Percentiles rank a stretch among this genome's conserved stretches.
These are phyloP conservation scores for Onthophagus taurus DNA, from an alignment of 1,140 invertebrate genomes.

Conservation along the genomic window DNA sequence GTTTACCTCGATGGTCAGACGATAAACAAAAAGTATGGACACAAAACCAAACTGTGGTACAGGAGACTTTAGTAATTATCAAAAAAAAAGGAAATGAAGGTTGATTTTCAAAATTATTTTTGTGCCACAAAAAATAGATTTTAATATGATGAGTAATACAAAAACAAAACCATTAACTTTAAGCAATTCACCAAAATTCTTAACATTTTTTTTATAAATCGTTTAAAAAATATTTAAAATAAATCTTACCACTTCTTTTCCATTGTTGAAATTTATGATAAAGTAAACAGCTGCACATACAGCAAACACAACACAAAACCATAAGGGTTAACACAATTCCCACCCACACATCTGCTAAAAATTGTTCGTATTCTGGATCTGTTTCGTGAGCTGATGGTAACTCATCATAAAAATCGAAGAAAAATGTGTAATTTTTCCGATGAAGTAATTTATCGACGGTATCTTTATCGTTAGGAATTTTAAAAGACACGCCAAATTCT, in stretches of 20 bases:
- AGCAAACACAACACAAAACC: constrained; percentile 49
- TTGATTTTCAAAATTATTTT: too few species aligned
- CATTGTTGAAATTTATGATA: constrained; percentile 58
- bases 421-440: constrained; percentile 8
- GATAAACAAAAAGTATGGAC: too few species aligned
- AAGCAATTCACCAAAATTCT: too few species aligned
- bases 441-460: neutral
- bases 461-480: constrained; percentile 1
- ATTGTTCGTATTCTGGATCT: constrained; percentile 38
- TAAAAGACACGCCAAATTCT: neutral
- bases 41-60: too few species aligned
- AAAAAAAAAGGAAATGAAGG: too few species aligned
- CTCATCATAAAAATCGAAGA: constrained; percentile 13
- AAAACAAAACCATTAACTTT: too few species aligned
- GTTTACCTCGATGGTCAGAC: too few species aligned
- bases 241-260: constrained; percentile 54
- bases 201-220: too few species aligned
- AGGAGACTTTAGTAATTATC: too few species aligned
- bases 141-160: too few species aligned
- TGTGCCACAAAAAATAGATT: too few species aligned
- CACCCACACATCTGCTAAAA: constrained; percentile 51
- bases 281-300: constrained; percentile 50
- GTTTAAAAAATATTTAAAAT: too few species aligned
- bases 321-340: constrained; percentile 49
- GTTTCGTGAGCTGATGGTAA: constrained; percentile 14